phyloP scores from a whole-genome alignment of 2,113 vertebrate genomes.

The Notarius quadriscutis region DNA sequence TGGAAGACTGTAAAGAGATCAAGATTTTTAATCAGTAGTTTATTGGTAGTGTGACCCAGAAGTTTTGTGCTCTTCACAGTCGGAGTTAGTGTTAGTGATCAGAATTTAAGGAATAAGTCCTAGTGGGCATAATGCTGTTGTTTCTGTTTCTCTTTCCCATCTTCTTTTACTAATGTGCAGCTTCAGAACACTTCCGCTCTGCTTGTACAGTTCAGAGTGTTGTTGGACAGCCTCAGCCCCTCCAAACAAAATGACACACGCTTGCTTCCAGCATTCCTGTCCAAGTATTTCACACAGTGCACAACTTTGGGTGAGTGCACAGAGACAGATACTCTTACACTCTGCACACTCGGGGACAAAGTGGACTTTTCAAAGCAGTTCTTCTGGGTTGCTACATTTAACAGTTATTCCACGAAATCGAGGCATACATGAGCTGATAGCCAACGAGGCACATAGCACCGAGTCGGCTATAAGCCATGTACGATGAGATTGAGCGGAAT shows the following conservation, averaged over 20 bases:
- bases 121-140: background rate
- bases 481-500: no score
- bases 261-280: conserved; percentile 67
- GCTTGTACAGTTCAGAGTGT: conserved; percentile 72
- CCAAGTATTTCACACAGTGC: conserved; percentile 12
- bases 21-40: background rate
- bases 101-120: background rate
- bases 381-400: background rate
- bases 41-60: background rate
- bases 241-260: conserved; percentile 57
- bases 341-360: background rate
- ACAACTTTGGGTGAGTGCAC: conserved; percentile 74
- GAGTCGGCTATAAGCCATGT: no score
- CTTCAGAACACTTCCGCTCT: conserved; percentile 80
- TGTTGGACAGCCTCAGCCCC: conserved; percentile 72
- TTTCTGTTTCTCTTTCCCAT: background rate
- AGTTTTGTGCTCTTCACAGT: no score
- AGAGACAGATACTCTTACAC: background rate
- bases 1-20: background rate
- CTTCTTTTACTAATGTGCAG: conserved; percentile 62
- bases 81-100: background rate
- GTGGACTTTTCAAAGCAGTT: background rate
- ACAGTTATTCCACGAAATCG: no score
- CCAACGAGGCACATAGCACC: no score
- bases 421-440: no score